phyloP scores from a whole-genome alignment of 2,113 vertebrate species.

The Catharus bicknelli region DNA sequence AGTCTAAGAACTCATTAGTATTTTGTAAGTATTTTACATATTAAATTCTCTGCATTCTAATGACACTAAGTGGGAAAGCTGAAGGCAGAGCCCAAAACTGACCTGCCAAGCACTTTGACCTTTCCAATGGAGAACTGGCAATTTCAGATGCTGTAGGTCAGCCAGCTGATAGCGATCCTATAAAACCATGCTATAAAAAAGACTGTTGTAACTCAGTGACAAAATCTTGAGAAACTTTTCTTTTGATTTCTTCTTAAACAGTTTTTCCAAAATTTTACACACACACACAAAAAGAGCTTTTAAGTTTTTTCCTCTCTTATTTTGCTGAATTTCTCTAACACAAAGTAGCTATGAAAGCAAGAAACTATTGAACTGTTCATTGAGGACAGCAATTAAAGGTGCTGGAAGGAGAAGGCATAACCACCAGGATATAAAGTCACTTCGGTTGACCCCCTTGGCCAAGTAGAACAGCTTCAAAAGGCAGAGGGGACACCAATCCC shows the following conservation, averaged over 20 bases:
- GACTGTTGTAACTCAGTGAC: not conserved
- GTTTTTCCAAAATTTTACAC: not conserved
- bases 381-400: not conserved
- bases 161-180: not conserved
- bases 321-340: not conserved
- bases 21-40: not conserved
- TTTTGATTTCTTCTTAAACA: not conserved
- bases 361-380: not conserved
- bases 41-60: not conserved
- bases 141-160: not conserved
- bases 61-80: not conserved
- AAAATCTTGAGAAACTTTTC: not conserved
- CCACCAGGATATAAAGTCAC: not conserved
- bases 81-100: not conserved
- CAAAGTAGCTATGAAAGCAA: not conserved
- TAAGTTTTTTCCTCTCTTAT: not conserved
- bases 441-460: not conserved
- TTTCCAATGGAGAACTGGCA: not conserved
- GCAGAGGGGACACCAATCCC: not conserved
- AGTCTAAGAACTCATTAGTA: not conserved
- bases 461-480: not conserved
- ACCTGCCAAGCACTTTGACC: not conserved
- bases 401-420: not conserved
- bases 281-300: not conserved
- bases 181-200: not conserved